These are phyloP conservation scores for Ellobium chinense DNA, from an alignment of 2,888 invertebrate species.

Conservation along the genomic window DNA sequence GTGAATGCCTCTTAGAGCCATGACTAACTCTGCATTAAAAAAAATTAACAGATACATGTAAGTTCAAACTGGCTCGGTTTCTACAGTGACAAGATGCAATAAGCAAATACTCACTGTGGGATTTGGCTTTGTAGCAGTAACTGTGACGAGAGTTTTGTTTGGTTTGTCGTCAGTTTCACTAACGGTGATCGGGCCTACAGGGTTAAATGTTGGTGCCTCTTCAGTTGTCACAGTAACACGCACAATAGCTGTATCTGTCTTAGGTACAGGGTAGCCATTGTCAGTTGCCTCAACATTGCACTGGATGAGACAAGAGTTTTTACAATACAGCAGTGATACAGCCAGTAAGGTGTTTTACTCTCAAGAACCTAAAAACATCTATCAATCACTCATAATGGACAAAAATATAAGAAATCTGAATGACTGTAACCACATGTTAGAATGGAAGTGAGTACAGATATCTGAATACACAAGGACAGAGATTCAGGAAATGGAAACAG, in stretches of 20 bases:
- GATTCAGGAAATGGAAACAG: too few relatives aligned
- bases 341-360: too few relatives aligned
- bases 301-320: slow-evolving; percentile 53
- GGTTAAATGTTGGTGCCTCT: slow-evolving; percentile 52
- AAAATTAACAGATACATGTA: too few relatives aligned
- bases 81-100: not conserved
- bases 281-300: slow-evolving; percentile 64
- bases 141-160: slow-evolving; percentile 39
- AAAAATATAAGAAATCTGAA: too few relatives aligned
- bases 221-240: slow-evolving; percentile 61
- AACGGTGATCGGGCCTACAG: slow-evolving; percentile 50
- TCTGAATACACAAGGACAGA: too few relatives aligned
- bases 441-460: too few relatives aligned
- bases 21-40: too few relatives aligned
- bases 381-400: not conserved
- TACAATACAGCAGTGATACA: too few relatives aligned
- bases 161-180: slow-evolving; percentile 63
- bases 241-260: slow-evolving; percentile 59
- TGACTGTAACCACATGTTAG: too few relatives aligned
- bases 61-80: too few relatives aligned
- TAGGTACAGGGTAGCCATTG: slow-evolving; percentile 60
- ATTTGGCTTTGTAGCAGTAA: slow-evolving; percentile 51
- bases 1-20: too few relatives aligned
- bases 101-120: slow-evolving; percentile 33
- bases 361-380: too few relatives aligned